Base-by-base conservation (phyloP, 2,113 vertebrate genomes). In the Pimephales promelas region DNA sequence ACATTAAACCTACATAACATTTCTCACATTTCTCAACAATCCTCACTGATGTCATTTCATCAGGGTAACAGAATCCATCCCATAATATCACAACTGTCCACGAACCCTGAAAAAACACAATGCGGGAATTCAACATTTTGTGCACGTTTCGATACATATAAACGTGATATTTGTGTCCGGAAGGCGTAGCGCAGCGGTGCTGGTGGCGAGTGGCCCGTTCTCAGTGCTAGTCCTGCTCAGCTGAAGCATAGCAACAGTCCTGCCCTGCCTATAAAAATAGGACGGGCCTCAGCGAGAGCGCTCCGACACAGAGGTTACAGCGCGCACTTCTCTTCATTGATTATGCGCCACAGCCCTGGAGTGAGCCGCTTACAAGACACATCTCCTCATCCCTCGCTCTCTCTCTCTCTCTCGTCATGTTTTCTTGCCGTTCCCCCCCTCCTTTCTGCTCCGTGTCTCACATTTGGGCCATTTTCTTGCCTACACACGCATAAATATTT, bases 221-320 rank as follows among this genome's bases (percentile, higher is more conserved):
- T 87, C 87, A 89, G 89, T 71, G 81, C 88, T 87, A 92, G 88
- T 86, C 88, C 87, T 92, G 91, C 91, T 93, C 88, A 74, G 26
- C 88, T 88, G 90, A 87, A 92, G 93, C 93, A 91, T 94, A 94
- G 94, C 92, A 94, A 94, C 94, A 93, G 92, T 92, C 90, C 87
- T 90, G 88, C 91, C 90, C 91, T 86, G 88, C 85, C 90, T 91
- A 91, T 93, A 94, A 94, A 95, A 94, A 94, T 94, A 94, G 94
- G 92, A 90, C 88, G 90, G 91, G 91, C 90, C 91, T 93, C 85
- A 88, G 88, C 89, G 90, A 92, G 89, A 90, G 85, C 83, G 78
- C 89, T 88, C 89, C 71, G 70, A 91, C 80, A 79, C 91, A 86
- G 87, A 89, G 90, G 90, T 90, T 90, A 91, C 93, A 91, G 89